Conservation (phyloP, 2,888 invertebrate species). For the Synergus itoensis region DNA sequence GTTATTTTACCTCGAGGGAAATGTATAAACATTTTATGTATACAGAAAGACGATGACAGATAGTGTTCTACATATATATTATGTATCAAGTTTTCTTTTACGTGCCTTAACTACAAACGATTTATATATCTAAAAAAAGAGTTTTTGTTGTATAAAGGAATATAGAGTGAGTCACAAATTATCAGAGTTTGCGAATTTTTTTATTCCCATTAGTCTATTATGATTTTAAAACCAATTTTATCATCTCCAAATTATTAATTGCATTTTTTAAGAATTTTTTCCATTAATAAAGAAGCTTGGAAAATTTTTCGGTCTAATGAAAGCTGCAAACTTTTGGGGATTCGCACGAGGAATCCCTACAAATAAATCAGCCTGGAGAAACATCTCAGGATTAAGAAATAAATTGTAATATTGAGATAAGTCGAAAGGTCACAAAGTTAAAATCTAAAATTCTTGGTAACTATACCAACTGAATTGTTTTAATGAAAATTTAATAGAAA, state of each 20-base stretch:
- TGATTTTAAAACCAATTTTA: too few relatives aligned
- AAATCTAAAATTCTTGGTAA: background rate
- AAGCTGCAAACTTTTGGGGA: constrained; percentile 15
- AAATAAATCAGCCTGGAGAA: constrained; percentile 48
- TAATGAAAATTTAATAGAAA: background rate
- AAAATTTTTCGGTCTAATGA: background rate
- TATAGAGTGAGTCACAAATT: background rate
- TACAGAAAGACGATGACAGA: constrained; percentile 12
- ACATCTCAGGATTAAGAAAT: constrained; percentile 51
- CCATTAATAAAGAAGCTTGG: too few relatives aligned
- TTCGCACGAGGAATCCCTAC: constrained; percentile 50
- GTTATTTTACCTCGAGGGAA: constrained; percentile 10
- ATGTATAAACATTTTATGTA: constrained; percentile 10
- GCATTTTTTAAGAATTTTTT: too few relatives aligned
- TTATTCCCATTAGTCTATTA: too few relatives aligned
- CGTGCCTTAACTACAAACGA: too few relatives aligned
- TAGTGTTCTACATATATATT: background rate
- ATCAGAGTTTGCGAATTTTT: background rate
- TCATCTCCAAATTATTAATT: too few relatives aligned
- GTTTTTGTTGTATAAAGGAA: too few relatives aligned
- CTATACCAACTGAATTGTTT: background rate
- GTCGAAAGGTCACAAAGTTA: constrained; percentile 37
- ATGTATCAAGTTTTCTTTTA: too few relatives aligned
- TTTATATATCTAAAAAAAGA: too few relatives aligned
- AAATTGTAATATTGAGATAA: constrained; percentile 12